Conservation (phyloP, 2,888 invertebrate genomes). For the Nasonia oneida region DNA sequence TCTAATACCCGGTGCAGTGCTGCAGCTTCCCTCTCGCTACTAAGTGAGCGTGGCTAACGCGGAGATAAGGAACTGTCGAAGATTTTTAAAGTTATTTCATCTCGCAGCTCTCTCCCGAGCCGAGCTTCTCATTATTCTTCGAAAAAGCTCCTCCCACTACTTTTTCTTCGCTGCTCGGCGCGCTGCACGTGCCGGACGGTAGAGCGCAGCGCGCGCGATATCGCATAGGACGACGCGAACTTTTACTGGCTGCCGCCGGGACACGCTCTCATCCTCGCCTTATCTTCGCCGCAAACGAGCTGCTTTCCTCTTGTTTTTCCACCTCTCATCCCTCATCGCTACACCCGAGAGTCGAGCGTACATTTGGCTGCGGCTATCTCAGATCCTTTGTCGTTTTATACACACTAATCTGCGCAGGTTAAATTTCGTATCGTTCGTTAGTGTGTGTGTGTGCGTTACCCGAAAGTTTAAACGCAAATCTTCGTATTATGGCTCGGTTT, state of each 20-base stretch:
- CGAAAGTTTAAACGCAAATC: not conserved
- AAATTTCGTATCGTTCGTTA: too few species aligned
- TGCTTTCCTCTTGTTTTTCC: constrained; percentile 3
- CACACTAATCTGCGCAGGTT: not conserved
- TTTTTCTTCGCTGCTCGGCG: not conserved
- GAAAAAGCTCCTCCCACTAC: constrained; percentile 17
- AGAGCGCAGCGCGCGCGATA: not conserved
- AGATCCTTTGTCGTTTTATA: not conserved
- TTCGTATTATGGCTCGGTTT: not conserved
- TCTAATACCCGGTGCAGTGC: not conserved
- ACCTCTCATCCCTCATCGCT: constrained; percentile 2
- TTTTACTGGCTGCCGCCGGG: not conserved
- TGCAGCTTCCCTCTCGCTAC: not conserved
- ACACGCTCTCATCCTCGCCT: not conserved
- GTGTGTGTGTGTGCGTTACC: too few species aligned
- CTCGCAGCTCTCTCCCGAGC: not conserved
- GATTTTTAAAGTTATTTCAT: constrained; percentile 54
- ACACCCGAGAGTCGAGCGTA: not conserved
- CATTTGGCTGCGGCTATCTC: not conserved
- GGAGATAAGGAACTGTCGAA: constrained; percentile 48
- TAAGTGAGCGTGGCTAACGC: constrained; percentile 36
- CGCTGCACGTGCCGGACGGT: not conserved
- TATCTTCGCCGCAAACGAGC: too few species aligned
- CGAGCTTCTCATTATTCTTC: constrained; percentile 56
- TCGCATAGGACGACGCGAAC: not conserved